Base-by-base conservation (phyloP, 1,140 invertebrate species). In the Drosophila pandora region DNA sequence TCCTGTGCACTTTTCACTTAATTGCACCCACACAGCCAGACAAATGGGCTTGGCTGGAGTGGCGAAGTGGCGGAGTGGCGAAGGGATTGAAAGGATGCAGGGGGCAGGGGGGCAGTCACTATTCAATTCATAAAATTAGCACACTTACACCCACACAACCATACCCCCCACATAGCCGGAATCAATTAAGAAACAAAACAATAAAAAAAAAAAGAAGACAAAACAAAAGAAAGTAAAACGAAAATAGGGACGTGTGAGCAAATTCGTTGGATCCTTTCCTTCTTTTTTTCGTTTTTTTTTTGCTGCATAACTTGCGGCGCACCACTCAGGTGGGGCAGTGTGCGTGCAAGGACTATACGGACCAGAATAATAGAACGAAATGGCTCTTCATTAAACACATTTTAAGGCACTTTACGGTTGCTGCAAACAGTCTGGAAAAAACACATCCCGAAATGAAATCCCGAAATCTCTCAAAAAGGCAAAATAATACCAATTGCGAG, bases 291-390 rank as follows among this genome's bases (percentile, higher is more conserved):
- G 41, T 61, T 50, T 53, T 28, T 54, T 87, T 78, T 64, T 55
- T 82, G 75, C 76, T 88, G 83, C 78, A 85, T 85, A 85, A 85
- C 82, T 85, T 87, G 82, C 83, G 82, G 82, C 74, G 59, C 74
- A 63, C 68, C 77, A 54, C 78, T 57, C 63, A 81, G 80, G 63
- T 84, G 71, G 32, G 25, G 56, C 34, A 41, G 63, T 68, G 43
- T 56, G 65, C 39, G 49, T 45, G 6, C 13, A 5, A 17, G 3
- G 2, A 43, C 41, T 17, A 9, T 21, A 43, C 8, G 6, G 41
- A 21, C 6, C 41, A 43, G 17, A 17, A 43, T 21, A 43, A 43
- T 43, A 21, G 13, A 10, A 12, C 34, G 1, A 12, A 37, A 37
- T 37, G 5, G 41, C 41, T 3, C 41, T 43, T 37, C 34, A n/a